Evolutionary conservation across 2,888 invertebrate species (phyloP), one percentile per base, ranked within the genome.

Genomic region (Drosophila prolongata): DNA sequence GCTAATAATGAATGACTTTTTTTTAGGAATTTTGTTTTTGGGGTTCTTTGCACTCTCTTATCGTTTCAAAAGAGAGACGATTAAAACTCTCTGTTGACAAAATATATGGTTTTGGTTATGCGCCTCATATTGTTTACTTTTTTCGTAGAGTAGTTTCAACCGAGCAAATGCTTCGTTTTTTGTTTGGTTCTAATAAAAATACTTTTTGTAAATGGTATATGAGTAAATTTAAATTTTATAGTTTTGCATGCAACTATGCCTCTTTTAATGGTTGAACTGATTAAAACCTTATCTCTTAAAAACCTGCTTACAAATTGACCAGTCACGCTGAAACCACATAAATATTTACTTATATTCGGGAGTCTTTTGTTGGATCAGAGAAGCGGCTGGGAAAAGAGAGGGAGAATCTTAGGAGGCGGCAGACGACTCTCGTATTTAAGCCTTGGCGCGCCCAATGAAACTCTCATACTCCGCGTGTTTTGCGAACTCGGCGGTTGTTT

Each of bases 391-490:
- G 16, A 38, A 57, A 14, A 14, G n/a, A 16, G n/a, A 42, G 47
- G 9, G 19, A n/a, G 11, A 58, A 6, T 0, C 16, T 13, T 4
- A 14, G 14, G 10, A 14, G 16, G 16, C 4, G 9, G 3, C 27
- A 8, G 44, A 8, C 2, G 38, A 10, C 27, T 16, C 38, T 2
- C n/a, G 71, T 60, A 69, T 71, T 47, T 50, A 69, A 56, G 61
- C 9, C 9, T 3, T 9, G n/a, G 16, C 27, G 13, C 19, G 35
- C 9, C 50, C 16, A 24, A 14, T 52, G n/a, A 40, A 42, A 1
- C 10, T 38, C 54, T 43, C 74, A 87, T 62, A 80, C 34, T 16
- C 42, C 42, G 35, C 44, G 52, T 55, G n/a, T 19, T 19, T 16
- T 16, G 56, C 35, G 37, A n/a, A 37, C 46, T n/a, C 11, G 10